These are phyloP conservation scores for Phoeniculus purpureus DNA, from an alignment of 2,797 vertebrate species.

Conservation along the genomic window DNA sequence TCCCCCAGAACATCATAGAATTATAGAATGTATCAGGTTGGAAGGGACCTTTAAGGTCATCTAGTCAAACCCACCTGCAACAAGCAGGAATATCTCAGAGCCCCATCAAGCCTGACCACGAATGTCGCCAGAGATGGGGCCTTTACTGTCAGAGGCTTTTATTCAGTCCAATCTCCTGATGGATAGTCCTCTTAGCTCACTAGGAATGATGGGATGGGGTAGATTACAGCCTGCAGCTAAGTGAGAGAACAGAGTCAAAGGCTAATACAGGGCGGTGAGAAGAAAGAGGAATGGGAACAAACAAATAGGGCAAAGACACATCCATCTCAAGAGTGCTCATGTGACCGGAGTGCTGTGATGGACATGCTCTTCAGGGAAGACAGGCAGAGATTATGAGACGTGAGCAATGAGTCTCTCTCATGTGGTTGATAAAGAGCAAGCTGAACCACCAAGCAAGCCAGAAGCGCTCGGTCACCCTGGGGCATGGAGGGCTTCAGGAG, in stretches of 20 bases:
- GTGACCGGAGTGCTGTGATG: not conserved
- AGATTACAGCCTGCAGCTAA: not conserved
- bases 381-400: not conserved
- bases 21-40: too few relatives aligned
- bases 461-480: not conserved
- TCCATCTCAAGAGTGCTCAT: not conserved
- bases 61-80: too few relatives aligned
- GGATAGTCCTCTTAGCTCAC: not conserved
- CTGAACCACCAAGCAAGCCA: too few relatives aligned
- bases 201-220: not conserved
- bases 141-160: not conserved
- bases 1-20: too few relatives aligned
- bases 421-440: not conserved
- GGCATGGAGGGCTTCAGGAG: not conserved
- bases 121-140: too few relatives aligned
- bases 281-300: not conserved
- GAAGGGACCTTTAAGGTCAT: too few relatives aligned
- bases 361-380: not conserved
- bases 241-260: not conserved
- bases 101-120: too few relatives aligned
- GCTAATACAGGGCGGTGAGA: not conserved
- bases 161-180: not conserved
- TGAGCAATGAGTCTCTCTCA: not conserved
- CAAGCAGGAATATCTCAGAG: too few relatives aligned
- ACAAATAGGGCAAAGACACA: not conserved